Conservation (phyloP, 2,888 invertebrate genomes). For the Mimachlamys varia region DNA sequence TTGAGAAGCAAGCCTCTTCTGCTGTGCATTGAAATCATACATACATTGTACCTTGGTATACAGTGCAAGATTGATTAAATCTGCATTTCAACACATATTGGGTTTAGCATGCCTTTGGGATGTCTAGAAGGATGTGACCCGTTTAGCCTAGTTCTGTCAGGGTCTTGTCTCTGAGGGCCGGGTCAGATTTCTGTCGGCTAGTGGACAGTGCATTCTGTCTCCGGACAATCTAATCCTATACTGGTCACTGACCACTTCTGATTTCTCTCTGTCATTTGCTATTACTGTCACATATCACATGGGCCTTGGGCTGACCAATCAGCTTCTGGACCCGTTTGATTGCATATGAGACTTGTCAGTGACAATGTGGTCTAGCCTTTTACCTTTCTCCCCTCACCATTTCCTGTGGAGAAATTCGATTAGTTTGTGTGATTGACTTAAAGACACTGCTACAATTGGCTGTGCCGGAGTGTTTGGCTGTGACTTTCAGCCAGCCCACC, state of each 20-base stretch:
- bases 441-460: conserved; percentile 16
- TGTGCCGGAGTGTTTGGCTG: conserved; percentile 22
- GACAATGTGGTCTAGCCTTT: background rate
- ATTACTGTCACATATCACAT: background rate
- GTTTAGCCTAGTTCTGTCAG: background rate
- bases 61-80: conserved; percentile 2
- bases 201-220: background rate
- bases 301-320: background rate
- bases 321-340: background rate
- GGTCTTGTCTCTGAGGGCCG: background rate
- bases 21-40: background rate
- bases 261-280: background rate
- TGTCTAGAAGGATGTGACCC: background rate
- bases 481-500: conserved; percentile 24
- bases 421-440: conserved; percentile 34
- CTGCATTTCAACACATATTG: background rate
- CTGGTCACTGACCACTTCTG: background rate
- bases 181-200: background rate
- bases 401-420: conserved; percentile 29
- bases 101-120: background rate
- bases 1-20: background rate
- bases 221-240: background rate
- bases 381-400: background rate
- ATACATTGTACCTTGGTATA: background rate
- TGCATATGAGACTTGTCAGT: background rate